Base-by-base conservation (phyloP, 1,140 invertebrate species). In the Fopius arisanus region DNA sequence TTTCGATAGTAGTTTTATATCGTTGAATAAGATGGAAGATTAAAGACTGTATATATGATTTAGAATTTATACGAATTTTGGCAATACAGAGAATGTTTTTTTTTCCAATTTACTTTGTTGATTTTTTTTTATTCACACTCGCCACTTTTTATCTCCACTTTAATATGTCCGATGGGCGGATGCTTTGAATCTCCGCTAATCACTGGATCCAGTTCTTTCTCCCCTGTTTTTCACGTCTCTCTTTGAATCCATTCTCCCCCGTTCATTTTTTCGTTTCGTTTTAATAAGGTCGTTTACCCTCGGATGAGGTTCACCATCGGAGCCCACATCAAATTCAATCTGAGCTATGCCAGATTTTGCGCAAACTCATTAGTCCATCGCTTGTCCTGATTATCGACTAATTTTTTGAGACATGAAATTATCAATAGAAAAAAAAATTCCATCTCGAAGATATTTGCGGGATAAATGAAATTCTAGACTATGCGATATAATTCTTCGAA, bases 261-360 rank as follows among this genome's bases (percentile, higher is more conserved):
- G 6, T 59, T 59, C 23, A 26, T 28, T 59, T 59, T 59, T 59
- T 28, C 21, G 54, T 59, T 59, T 59, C 54, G 12, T 59, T 59
- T 66, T 66, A 63, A 75, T 65, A 75, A 77, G 75, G 75, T n/a
- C 75, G 69, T 77, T 77, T 69, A 75, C 75, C 73, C 51, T 77
- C 40, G 41, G 23, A 59, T 59, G 54, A 28, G 23, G 9, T 59
- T 59, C 54, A 59, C 21, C 54, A 23, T 4, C 23, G 21, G 54
- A 12, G 14, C 3, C 23, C 26, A 2, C 23, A 51, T 16, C 7
- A 59, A 26, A 70, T 40, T 40, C 43, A 54, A 54, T 70, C 54
- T 59, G 68, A 33, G 21, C n/a, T n/a, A n/a, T n/a, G n/a, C n/a
- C n/a, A n/a, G n/a, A n/a, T n/a, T n/a, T n/a, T n/a, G n/a, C n/a